Base-by-base conservation (phyloP, 1,140 invertebrate species). In the Charaxes varanes region DNA sequence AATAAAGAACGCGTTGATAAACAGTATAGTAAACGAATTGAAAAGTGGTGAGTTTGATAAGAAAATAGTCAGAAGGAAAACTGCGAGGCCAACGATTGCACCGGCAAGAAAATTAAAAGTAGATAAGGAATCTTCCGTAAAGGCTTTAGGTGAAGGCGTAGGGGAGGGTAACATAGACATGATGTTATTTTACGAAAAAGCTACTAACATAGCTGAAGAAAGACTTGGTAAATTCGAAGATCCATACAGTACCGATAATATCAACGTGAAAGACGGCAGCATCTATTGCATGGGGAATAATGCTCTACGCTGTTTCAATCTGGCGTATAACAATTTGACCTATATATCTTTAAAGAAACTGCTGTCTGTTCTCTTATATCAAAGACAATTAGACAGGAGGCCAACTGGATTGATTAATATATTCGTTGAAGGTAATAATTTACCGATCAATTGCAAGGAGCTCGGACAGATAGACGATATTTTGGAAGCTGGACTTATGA, bases 301-400 rank as follows among this genome's bases (percentile, higher is more conserved):
- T 27, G n/a, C 33, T 1, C 22, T 80, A 0, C 38, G 28, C 3
- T 71, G 59, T 14, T 50, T 78, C 10, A 78, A 71, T 48, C 7
- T 80, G 1, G 50, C 71, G 0, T 80, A 64, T 23, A 80, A 78
- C 31, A 53, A 68, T 32, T 19, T 77, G 4, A 60, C 47, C 7
- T 68, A 64, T 38, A 14, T 62, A 2, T 56, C 47, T 6, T 13
- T 74, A 2, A 62, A 55, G 10, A 68, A 64, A 18, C 34, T 77
- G 6, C 28, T 57, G 1, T 24, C 51, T 5, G 64, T 78, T 1
- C 6, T 80, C 1, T 10, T 27, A 2, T 50, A 48, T 11, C 76
- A 80, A 24, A 67, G 55, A 11, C 14, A 27, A 5, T 11, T 43
- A 1, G 45, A 64, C 14, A 67, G 57, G 21, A 60, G 38, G 7